These are phyloP conservation scores for Neosilurus hyrtlii DNA, from an alignment of 2,797 vertebrate genomes.

Conservation along the genomic window DNA sequence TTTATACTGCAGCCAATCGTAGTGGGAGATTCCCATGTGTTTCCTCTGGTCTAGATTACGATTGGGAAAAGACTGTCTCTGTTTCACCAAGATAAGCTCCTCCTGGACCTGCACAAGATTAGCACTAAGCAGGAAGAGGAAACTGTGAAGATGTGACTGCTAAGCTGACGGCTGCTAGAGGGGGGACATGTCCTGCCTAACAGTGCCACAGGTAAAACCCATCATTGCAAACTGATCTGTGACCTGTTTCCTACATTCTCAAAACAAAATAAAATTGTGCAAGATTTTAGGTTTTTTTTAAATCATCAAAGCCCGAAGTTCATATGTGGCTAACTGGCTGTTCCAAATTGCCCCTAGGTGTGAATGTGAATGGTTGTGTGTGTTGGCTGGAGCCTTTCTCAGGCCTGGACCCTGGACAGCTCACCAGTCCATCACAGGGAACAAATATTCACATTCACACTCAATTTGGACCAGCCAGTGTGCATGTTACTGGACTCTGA, in stretches of 20 bases:
- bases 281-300: neutral
- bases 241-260: conserved; percentile 19
- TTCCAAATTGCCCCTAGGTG: too few species aligned
- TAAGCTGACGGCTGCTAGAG: conserved; percentile 45
- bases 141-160: conserved; percentile 48
- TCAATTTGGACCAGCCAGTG: too few species aligned
- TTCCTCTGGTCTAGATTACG: conserved; percentile 44
- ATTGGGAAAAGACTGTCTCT: conserved; percentile 52
- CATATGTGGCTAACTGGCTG: too few species aligned
- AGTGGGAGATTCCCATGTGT: conserved; percentile 42
- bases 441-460: too few species aligned
- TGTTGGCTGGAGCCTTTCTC: too few species aligned
- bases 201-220: conserved; percentile 15
- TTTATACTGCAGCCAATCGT: conserved; percentile 46
- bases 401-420: too few species aligned
- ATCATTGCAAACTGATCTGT: conserved; percentile 5
- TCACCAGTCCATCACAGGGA: too few species aligned
- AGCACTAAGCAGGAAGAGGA: conserved; percentile 66
- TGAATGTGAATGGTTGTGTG: too few species aligned
- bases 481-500: too few species aligned
- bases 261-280: neutral
- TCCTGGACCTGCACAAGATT: conserved; percentile 50
- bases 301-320: neutral
- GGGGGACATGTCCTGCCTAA: conserved; percentile 58
- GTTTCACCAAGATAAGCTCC: conserved; percentile 67